These are phyloP conservation scores for Tupiocoris notatus DNA, from an alignment of 2,888 invertebrate species.

Conservation along the genomic window DNA sequence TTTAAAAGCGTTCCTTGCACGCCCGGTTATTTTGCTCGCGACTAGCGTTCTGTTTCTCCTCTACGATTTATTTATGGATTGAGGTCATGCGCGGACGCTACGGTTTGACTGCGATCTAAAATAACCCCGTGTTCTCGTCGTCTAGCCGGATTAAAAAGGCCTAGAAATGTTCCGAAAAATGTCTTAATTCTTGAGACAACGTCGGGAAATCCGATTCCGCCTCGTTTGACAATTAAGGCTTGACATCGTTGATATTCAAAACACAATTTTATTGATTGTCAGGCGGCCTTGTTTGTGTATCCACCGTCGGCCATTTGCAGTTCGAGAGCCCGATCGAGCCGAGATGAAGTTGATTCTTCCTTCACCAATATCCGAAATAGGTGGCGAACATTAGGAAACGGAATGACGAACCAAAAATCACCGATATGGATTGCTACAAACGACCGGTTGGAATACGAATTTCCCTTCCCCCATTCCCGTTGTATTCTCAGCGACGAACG, in stretches of 20 bases:
- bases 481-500: neutral
- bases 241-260: neutral
- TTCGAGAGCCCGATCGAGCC: too few relatives aligned
- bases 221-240: neutral
- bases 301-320: neutral
- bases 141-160: neutral
- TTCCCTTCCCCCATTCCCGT: too few relatives aligned
- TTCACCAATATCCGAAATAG: too few relatives aligned
- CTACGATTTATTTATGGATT: slow-evolving; percentile 37
- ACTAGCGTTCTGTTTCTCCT: neutral
- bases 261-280: neutral
- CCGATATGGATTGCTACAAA: too few relatives aligned
- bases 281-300: neutral
- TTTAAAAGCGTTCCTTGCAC: too few relatives aligned
- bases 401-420: too few relatives aligned
- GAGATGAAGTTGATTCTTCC: too few relatives aligned
- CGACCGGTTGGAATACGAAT: too few relatives aligned
- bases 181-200: neutral
- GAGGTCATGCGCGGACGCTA: slow-evolving; percentile 32
- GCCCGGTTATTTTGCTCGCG: too few relatives aligned
- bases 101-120: neutral
- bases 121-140: neutral
- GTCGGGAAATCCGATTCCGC: too few relatives aligned
- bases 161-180: neutral
- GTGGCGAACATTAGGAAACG: too few relatives aligned